These are phyloP conservation scores for Drosophila acutilabella DNA, from an alignment of 2,888 invertebrate species.

Conservation along the genomic window DNA sequence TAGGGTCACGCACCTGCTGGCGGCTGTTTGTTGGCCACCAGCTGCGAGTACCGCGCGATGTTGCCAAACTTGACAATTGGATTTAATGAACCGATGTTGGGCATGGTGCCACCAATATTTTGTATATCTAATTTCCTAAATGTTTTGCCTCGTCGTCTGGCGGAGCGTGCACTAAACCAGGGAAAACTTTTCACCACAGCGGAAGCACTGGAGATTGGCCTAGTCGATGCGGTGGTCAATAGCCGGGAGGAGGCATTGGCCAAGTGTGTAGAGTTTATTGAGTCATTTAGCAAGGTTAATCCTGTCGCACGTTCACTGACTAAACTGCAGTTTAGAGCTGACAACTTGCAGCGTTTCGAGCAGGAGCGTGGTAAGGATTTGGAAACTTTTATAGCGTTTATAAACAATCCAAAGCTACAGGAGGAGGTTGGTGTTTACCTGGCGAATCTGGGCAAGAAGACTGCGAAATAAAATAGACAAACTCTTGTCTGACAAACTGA, in stretches of 20 bases:
- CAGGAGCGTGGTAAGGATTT: constrained; percentile 88
- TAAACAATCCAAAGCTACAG: constrained; percentile 22
- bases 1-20: constrained; percentile 94
- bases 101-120: constrained; percentile 93
- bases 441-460: constrained; percentile 4
- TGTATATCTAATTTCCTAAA: constrained; percentile 88
- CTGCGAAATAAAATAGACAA: not conserved
- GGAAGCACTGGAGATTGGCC: constrained; percentile 90
- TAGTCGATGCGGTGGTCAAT: constrained; percentile 90
- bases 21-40: constrained; percentile 91
- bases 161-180: constrained; percentile 91
- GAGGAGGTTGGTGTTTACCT: constrained; percentile 23
- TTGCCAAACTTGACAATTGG: constrained; percentile 93
- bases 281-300: constrained; percentile 88
- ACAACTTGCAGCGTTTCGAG: constrained; percentile 86
- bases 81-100: constrained; percentile 94
- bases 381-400: constrained; percentile 72
- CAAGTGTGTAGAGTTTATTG: constrained; percentile 89
- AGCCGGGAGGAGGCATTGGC: constrained; percentile 89
- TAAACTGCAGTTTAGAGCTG: constrained; percentile 86
- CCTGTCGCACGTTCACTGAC: constrained; percentile 87
- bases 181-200: constrained; percentile 91
- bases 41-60: constrained; percentile 95
- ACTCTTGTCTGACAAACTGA: not conserved
- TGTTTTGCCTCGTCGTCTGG: constrained; percentile 88